Conservation (phyloP, 2,888 invertebrate species). For the Amiota mariae region DNA sequence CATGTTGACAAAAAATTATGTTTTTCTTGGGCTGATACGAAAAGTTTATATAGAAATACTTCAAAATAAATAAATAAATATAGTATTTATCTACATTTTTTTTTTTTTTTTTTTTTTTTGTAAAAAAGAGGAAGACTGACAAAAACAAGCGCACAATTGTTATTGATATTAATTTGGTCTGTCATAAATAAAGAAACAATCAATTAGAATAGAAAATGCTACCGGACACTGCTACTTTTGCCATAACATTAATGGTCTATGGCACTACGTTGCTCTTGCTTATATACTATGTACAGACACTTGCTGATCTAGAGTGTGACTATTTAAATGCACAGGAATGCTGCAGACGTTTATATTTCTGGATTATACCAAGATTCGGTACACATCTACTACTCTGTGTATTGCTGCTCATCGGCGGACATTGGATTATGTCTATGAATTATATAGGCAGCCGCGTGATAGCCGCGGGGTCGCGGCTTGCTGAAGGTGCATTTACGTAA, state of each 20-base stretch:
- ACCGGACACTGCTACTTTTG: constrained; percentile 81
- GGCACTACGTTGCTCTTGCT: constrained; percentile 87
- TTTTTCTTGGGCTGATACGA: no score
- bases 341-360: constrained; percentile 90
- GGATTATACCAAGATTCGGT: constrained; percentile 88
- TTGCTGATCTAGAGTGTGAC: constrained; percentile 96
- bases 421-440: constrained; percentile 87
- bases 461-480: constrained; percentile 89
- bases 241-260: constrained; percentile 83
- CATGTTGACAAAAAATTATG: no score
- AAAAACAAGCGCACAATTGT: not conserved
- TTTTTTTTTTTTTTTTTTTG: no score
- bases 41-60: no score
- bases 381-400: constrained; percentile 83
- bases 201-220: constrained; percentile 58
- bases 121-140: not conserved
- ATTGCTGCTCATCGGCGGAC: constrained; percentile 84
- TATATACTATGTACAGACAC: constrained; percentile 91
- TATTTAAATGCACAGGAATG: constrained; percentile 96
- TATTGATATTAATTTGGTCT: not conserved
- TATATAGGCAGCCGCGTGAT: constrained; percentile 84
- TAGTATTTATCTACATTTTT: no score
- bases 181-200: not conserved
- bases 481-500: constrained; percentile 88
- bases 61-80: no score